These are phyloP conservation scores for Peromyscus leucopus DNA, from an alignment of 2,113 vertebrate species.

Conservation along the genomic window DNA sequence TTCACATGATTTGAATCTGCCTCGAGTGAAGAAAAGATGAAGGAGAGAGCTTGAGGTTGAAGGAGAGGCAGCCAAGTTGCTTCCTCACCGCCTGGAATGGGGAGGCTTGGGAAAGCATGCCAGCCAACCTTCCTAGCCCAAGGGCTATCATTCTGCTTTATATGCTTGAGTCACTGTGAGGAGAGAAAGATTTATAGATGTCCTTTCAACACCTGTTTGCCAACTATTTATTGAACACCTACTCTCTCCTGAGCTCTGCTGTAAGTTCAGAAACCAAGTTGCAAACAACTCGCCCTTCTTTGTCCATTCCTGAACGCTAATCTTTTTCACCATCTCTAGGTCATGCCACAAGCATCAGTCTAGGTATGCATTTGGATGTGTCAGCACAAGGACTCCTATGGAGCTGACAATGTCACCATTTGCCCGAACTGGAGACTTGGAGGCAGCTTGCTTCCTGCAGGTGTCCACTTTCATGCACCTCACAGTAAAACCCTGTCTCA, in stretches of 20 bases:
- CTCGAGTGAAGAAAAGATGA: conserved; percentile 28
- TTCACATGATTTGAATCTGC: background rate
- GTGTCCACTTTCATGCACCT: background rate
- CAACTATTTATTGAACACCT: conserved; percentile 77
- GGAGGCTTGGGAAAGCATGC: background rate
- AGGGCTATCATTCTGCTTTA: conserved; percentile 59
- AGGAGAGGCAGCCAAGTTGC: conserved; percentile 12
- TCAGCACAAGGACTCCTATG: conserved; percentile 5
- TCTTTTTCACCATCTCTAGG: conserved; percentile 41
- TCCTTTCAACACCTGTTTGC: conserved; percentile 74
- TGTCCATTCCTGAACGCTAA: background rate
- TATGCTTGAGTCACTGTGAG: conserved; percentile 62
- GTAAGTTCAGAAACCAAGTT: conserved; percentile 48
- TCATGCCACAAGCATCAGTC: conserved; percentile 33
- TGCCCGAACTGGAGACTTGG: conserved; percentile 30
- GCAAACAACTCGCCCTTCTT: conserved; percentile 29
- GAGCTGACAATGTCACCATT: conserved; percentile 49
- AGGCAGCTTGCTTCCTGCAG: conserved; percentile 12
- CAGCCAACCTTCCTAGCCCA: conserved; percentile 68
- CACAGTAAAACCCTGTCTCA: background rate
- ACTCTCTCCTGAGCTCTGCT: conserved; percentile 46
- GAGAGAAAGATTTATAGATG: conserved; percentile 72
- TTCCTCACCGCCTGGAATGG: conserved; percentile 24
- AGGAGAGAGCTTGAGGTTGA: background rate
- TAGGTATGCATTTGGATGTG: conserved; percentile 32